Evolutionary conservation across 2,797 vertebrate genomes (phyloP), one percentile per base, ranked within the genome.

Genomic region (Malurus leucopterus): DNA sequence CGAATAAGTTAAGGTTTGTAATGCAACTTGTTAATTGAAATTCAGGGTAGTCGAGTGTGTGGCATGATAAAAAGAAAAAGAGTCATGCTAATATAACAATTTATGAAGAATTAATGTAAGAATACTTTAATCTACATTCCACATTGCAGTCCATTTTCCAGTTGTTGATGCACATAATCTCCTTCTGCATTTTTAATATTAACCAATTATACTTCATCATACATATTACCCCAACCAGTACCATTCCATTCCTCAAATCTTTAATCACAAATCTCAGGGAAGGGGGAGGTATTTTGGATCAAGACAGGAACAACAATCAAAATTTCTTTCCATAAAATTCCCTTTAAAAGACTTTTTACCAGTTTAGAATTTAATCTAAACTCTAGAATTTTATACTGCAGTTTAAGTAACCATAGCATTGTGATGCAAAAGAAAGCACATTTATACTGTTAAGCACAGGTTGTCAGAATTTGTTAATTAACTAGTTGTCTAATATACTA

Each of bases 1-100:
- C 32, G 43, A 32, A 17, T 10, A 82, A 85, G 36, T 54, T 40
- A 76, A 57, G 71, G 10, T 20, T 94, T 81, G 69, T 70, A 88
- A 78, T 41, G n/a, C 20, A 86, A 41, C 67, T 55, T 81, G 15
- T 44, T 91, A 90, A 94, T 53, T 90, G 69, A 83, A 83, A 87
- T 69, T 64, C 54, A 70, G 79, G 11, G 32, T 47, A 68, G 22
- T 73, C 27, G 83, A 77, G 36, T 24, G 21, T 18, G 54, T 71
- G 14, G 15, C 50, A 62, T 8, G 65, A 83, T 77, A 43, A 91
- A 80, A 88, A 82, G 54, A 71, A 49, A 24, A 59, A 73, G 11
- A 38, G 15, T 82, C 43, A 62, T 50, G 26, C 46, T 77, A 82
- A 74, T 29, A 17, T 12, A 84, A 29, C 27, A n/a, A 63, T 53